These are phyloP conservation scores for Myrmecobius fasciatus DNA, from an alignment of 2,113 vertebrate species.

Conservation along the genomic window DNA sequence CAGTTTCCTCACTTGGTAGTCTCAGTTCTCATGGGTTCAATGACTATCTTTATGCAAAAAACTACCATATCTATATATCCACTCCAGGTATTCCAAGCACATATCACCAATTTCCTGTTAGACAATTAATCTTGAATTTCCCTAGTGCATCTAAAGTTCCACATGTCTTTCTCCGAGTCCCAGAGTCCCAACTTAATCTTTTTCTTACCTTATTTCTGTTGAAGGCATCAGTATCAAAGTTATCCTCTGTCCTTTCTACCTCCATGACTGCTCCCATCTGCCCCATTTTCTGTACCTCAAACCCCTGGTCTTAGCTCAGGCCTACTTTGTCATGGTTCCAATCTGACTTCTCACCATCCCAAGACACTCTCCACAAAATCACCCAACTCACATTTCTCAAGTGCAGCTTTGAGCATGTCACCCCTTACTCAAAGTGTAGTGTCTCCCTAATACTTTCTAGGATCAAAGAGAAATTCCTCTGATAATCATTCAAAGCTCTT, in stretches of 20 bases:
- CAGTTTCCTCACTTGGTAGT: background rate
- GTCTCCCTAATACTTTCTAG: background rate
- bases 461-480: background rate
- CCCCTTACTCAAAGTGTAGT: background rate
- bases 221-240: background rate
- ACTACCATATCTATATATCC: no score
- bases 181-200: background rate
- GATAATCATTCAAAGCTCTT: background rate
- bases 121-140: background rate
- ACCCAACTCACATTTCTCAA: background rate
- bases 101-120: background rate
- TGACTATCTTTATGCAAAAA: background rate
- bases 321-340: background rate
- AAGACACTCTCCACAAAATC: background rate
- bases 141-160: background rate
- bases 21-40: background rate
- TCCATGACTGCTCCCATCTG: no score
- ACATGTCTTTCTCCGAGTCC: background rate
- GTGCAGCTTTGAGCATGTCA: background rate
- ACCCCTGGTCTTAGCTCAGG: background rate
- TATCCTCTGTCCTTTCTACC: background rate
- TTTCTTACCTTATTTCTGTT: background rate
- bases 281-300: no score
- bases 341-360: background rate
- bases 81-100: background rate